phyloP scores from a whole-genome alignment of 1,140 invertebrate genomes.

The Hycleus phaleratus region DNA sequence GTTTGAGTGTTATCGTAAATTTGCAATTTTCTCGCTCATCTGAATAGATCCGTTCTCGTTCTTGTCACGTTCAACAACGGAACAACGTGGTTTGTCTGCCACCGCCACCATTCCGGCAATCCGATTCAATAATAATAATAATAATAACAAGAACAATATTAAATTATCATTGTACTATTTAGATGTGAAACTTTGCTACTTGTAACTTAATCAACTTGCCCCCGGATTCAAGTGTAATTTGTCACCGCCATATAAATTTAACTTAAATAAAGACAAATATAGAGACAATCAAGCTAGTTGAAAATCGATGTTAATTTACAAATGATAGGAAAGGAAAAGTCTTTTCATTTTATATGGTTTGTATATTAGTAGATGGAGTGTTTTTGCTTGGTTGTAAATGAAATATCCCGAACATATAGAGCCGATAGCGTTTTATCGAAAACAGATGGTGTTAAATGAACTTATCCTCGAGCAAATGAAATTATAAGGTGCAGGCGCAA shows the following conservation, averaged over 20 bases:
- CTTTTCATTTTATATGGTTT: too few species aligned
- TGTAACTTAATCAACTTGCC: not conserved
- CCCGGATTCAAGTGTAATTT: not conserved
- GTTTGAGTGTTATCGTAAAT: too few species aligned
- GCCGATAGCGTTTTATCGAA: constrained; percentile 14
- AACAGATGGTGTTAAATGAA: constrained; percentile 27
- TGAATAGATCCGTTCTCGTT: not conserved
- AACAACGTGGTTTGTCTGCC: too few species aligned
- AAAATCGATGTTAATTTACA: too few species aligned
- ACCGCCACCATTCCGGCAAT: too few species aligned
- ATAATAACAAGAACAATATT: not conserved
- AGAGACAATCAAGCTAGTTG: not conserved
- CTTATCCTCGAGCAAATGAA: constrained; percentile 26
- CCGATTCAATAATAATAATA: too few species aligned
- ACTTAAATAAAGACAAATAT: too few species aligned
- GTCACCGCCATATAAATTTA: too few species aligned
- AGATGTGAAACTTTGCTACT: not conserved
- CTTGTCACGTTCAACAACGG: not conserved
- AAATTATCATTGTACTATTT: not conserved
- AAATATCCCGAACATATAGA: constrained; percentile 3
- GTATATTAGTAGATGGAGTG: not conserved
- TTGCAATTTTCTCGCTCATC: too few species aligned
- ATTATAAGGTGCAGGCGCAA: constrained; percentile 30
- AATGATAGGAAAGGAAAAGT: too few species aligned
- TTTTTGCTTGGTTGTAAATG: constrained; percentile 8